Evolutionary conservation across 1,140 invertebrate genomes (phyloP), one percentile per base, ranked within the genome.

Genomic region (Camponotus vicinus): DNA sequence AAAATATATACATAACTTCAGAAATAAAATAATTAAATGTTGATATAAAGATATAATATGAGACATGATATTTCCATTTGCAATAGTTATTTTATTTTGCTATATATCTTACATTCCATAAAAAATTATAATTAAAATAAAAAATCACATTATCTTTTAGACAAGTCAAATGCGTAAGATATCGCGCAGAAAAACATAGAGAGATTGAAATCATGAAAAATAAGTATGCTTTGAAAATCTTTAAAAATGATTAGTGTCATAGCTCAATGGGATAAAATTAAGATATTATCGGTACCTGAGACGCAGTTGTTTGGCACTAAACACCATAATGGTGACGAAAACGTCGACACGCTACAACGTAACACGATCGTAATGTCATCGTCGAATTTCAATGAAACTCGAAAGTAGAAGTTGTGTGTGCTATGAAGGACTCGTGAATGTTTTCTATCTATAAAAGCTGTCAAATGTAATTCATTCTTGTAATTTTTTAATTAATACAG

Each of bases 221-320:
- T 42, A 6, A 40, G 34, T 45, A 34, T n/a, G 11, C 4, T 18
- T 71, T n/a, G 18, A 42, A 82, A 42, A 82, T 42, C 27, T 71
- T 32, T 21, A 34, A 42, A 59, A 45, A 88, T 77, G 7, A 59
- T 88, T 61, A 69, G 55, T 21, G 32, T 86, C 34, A 34, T 37
- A 40, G 32, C 49, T 59, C 40, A 71, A 21, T 70, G 32, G 13
- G 42, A 55, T 34, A 73, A 66, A 89, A 83, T 64, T 76, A 75
- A 76, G 75, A 80, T 90, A 89, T 90, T 89, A 89, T 90, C 85
- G 57, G 45, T 32, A 21, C 59, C 67, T 76, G 85, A 67, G 87
- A 49, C 83, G 78, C 73, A 84, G 89, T 55, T 86, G 86, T 83
- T 87, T 90, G 89, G 89, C 86, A 88, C 67, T 78, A 76, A 88